A percentile compares a stretch with the other conserved stretches of the same genome.
Conservation (phyloP, 2,888 invertebrate genomes). For the Allacma fusca region DNA sequence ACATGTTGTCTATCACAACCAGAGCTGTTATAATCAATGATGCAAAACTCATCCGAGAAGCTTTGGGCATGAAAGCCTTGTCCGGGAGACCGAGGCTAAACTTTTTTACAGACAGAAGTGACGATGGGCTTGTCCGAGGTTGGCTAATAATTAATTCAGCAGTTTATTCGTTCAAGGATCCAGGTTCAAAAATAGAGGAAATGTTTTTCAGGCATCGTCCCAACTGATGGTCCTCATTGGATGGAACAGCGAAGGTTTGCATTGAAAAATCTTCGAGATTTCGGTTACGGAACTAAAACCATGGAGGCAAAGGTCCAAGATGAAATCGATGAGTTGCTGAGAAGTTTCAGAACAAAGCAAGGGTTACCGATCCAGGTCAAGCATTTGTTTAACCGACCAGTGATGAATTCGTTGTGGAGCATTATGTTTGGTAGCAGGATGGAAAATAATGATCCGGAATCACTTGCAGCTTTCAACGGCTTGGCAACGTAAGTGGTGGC, state of each 20-base stretch:
- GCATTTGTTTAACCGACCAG: neutral
- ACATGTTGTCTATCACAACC: no score
- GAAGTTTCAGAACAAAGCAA: neutral
- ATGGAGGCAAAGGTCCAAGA: constrained; percentile 15
- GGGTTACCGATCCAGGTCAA: neutral
- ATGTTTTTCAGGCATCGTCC: neutral
- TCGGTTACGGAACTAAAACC: constrained; percentile 13
- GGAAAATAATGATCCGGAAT: neutral
- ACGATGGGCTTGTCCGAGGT: no score
- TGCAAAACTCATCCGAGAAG: no score
- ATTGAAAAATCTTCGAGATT: neutral
- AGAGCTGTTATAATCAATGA: no score
- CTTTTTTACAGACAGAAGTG: no score
- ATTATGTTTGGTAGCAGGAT: constrained; percentile 13
- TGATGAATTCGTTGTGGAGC: constrained; percentile 20
- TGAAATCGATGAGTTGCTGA: constrained; percentile 7
- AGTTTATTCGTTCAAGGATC: no score
- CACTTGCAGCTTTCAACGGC: neutral
- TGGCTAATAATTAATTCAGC: no score
- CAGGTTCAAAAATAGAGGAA: no score
- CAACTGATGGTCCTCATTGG: constrained; percentile 1
- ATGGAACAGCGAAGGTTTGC: constrained; percentile 22
- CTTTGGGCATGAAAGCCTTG: no score
- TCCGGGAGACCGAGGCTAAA: no score
- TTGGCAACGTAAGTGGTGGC: neutral